Base-by-base conservation (phyloP, 1,140 invertebrate species). In the Drosophila novamexicana region DNA sequence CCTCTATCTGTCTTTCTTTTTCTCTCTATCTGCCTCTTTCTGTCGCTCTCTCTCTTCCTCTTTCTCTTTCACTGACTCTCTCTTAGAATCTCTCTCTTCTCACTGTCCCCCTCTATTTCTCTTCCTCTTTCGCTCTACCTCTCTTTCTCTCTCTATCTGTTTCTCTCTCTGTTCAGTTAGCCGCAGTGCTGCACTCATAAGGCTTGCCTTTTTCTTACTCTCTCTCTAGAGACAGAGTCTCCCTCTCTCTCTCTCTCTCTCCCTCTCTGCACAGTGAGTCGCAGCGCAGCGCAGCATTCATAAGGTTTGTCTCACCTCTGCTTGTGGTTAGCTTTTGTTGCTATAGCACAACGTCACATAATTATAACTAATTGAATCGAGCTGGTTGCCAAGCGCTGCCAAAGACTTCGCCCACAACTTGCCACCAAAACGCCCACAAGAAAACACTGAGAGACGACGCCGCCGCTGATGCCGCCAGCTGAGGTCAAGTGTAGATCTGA, bases 281-380 rank as follows among this genome's bases (percentile, higher is more conserved):
- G 44, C 67, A 36, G 34, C 40, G 14, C 72, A 63, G 22, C 65
- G 16, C 62, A 73, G 59, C 83, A 80, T 63, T 86, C 44, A 39
- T 86, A 88, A 45, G 83, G 83, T 54, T 86, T 79, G 22, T 54
- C 29, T 37, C 58, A 58, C 16, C 42, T 16, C 8, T 12, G 18
- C 54, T 68, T 37, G 59, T 57, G 74, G 57, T 61, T 75, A 79
- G 69, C 79, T 79, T 76, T 34, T 62, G 32, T 12, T 58, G 64
- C 16, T 16, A 45, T 39, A 9, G 39, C 40, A 39, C 22, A 29
- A 42, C 7, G 29, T 49, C 75, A 73, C 70, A 79, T 88, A 89
- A 88, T 86, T 89, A 89, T 75, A 83, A 89, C 84, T 83, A 88
- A 88, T 88, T 88, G 79, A 83, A 71, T 3, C 14, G 7, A 29